phyloP scores from a whole-genome alignment of 1,140 invertebrate species.

The Micrasema longulum region DNA sequence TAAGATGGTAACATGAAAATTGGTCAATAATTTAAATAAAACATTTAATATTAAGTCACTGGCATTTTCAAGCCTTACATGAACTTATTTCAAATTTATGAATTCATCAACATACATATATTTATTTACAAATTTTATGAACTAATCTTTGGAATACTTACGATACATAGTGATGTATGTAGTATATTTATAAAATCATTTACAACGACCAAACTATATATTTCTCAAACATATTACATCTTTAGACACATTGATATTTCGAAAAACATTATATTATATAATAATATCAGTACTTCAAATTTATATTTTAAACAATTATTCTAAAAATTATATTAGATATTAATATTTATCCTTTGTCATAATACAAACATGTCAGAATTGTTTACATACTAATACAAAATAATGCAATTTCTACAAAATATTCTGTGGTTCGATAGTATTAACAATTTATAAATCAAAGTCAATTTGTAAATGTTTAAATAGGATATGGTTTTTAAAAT shows the following conservation, averaged over 20 bases:
- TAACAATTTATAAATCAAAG: too few species aligned
- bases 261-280: slow-evolving; percentile 2
- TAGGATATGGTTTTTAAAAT: too few species aligned
- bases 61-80: slow-evolving; percentile 21
- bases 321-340: background rate
- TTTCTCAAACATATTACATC: too few species aligned
- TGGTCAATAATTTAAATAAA: slow-evolving; percentile 10
- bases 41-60: slow-evolving; percentile 22
- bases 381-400: background rate
- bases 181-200: too few species aligned
- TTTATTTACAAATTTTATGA: slow-evolving; percentile 18
- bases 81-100: background rate
- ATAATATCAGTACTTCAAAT: slow-evolving; percentile 10
- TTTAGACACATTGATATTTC: too few species aligned
- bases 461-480: background rate
- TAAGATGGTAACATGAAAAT: slow-evolving; percentile 32
- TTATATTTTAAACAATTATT: background rate
- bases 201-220: too few species aligned
- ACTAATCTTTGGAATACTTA: slow-evolving; percentile 21
- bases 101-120: slow-evolving; percentile 4
- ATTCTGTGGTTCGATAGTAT: background rate
- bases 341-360: background rate
- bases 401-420: too few species aligned
- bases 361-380: background rate
- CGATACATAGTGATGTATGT: too few species aligned